Evolutionary conservation across 2,797 vertebrate genomes (phyloP), one percentile per base, ranked within the genome.

Genomic region (Pteropus rufus): DNA sequence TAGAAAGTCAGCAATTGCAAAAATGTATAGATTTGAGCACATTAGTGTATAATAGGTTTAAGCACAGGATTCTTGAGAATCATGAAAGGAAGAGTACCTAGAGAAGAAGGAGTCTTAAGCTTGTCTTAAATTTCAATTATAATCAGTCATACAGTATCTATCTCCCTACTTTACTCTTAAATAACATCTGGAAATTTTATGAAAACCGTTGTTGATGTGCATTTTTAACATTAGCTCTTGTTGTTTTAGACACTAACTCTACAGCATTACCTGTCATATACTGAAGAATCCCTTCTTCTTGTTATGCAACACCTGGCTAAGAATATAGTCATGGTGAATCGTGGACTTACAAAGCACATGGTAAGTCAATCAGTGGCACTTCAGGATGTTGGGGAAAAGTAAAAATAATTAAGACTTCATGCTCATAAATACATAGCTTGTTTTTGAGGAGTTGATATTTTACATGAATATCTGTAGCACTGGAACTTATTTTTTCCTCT

Each of bases 251-350:
- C 99, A 41, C 97, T 93, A 36, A 98, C 98, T 0, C 98, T 99
- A 65, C 98, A 99, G 60, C 96, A 98, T 97, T 99, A 99, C 98
- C 99, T 98, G 95, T 97, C 93, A 39, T 99, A 99, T 92, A 97
- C 98, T 0, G 98, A 99, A 92, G 98, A 98, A 6, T 96, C 96
- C 52, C 98, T 99, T 96, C 65, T 99, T 83, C 98, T 98, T 81
- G 98, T 99, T 67, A 99, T 99, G 99, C 97, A 97, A 29, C 99
- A 99, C 89, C 98, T 99, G 14, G 99, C 99, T 52, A 99, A 99
- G 96, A 99, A 99, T n/a, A 76, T 99, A 10, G 69, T 99, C 3
- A 98, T 98, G 79, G 98, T 99, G 84, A 99, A 99, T 3, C 87
- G 98, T 0, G 98, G 99, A 0, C 96, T 96, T 56, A 98, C 98